A percentile compares a stretch with the other conserved stretches of the same genome.
Conservation (phyloP, 2,888 invertebrate genomes). For the Pherbina coryleti region DNA sequence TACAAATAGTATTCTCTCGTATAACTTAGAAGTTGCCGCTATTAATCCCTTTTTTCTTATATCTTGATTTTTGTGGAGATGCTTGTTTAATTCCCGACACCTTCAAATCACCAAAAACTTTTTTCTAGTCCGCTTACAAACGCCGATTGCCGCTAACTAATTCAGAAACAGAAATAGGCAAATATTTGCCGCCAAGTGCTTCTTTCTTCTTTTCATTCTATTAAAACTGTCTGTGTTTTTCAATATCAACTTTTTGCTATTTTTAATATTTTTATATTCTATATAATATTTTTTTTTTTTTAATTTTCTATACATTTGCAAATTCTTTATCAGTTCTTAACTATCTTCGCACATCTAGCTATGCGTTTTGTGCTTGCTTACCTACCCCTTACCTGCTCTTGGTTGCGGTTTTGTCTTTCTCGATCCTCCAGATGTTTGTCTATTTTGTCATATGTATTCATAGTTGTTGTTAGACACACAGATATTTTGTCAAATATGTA, state of each 20-base stretch:
- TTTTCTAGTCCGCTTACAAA: slow-evolving; percentile 40
- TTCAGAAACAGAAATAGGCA: slow-evolving; percentile 3
- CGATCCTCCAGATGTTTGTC: background rate
- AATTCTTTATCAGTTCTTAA: slow-evolving; percentile 40
- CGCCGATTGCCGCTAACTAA: slow-evolving; percentile 50
- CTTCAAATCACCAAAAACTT: slow-evolving; percentile 34
- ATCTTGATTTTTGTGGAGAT: too few relatives aligned
- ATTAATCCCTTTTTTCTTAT: too few relatives aligned
- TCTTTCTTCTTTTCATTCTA: background rate
- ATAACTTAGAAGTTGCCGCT: too few relatives aligned
- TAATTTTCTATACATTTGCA: slow-evolving; percentile 5
- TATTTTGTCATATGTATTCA: background rate
- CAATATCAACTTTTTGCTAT: slow-evolving; percentile 16
- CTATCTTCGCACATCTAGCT: background rate
- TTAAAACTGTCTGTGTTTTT: slow-evolving; percentile 9
- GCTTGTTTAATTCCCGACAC: background rate
- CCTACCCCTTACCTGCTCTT: background rate
- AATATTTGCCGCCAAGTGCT: background rate
- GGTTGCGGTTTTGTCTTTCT: background rate
- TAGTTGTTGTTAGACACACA: too few relatives aligned
- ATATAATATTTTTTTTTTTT: too few relatives aligned
- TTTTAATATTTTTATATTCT: background rate
- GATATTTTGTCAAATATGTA: background rate
- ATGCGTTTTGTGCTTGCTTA: background rate
- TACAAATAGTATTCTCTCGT: too few relatives aligned